A percentile compares a stretch with the other conserved stretches of the same genome.
Conservation (phyloP, 2,797 vertebrate genomes). For the Hephaestus fuliginosus region DNA sequence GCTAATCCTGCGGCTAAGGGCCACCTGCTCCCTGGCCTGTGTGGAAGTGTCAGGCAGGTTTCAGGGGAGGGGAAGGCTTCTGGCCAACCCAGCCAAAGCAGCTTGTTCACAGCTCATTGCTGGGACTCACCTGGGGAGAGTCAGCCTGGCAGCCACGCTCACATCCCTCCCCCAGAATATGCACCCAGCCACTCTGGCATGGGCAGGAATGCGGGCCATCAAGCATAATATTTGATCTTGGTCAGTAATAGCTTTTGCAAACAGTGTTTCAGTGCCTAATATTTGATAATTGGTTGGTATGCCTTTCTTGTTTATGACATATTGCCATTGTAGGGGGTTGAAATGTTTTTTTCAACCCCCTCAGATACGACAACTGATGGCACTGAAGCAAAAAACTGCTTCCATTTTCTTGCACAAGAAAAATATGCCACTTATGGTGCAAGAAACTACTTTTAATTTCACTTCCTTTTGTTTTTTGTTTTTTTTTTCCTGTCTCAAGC, state of each 20-base stretch:
- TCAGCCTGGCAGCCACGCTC: conserved; percentile 71
- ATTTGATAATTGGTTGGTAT: conserved; percentile 55
- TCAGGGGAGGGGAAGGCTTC: conserved; percentile 62
- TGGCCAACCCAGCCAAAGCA: conserved; percentile 78
- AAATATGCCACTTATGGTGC: conserved; percentile 1
- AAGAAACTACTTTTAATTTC: conserved; percentile 44
- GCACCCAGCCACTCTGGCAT: conserved; percentile 58
- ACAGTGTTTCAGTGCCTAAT: conserved; percentile 57
- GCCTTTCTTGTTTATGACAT: conserved; percentile 46
- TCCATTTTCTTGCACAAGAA: background rate
- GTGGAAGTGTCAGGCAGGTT: conserved; percentile 68
- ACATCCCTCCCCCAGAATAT: conserved; percentile 53
- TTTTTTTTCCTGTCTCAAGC: conserved; percentile 7
- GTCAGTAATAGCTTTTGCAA: conserved; percentile 64
- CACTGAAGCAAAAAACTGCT: background rate
- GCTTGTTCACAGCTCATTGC: conserved; percentile 85
- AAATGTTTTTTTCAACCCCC: background rate
- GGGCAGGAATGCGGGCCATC: conserved; percentile 52
- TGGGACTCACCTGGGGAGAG: conserved; percentile 83
- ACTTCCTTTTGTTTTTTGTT: conserved; percentile 15
- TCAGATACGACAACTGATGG: conserved; percentile 17
- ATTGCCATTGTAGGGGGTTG: conserved; percentile 14
- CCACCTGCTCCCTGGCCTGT: conserved; percentile 81
- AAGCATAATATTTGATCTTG: conserved; percentile 67
- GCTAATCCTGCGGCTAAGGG: conserved; percentile 71